Evolutionary conservation across 2,113 vertebrate species (phyloP).

Genomic region (Mus spicilegus): DNA sequence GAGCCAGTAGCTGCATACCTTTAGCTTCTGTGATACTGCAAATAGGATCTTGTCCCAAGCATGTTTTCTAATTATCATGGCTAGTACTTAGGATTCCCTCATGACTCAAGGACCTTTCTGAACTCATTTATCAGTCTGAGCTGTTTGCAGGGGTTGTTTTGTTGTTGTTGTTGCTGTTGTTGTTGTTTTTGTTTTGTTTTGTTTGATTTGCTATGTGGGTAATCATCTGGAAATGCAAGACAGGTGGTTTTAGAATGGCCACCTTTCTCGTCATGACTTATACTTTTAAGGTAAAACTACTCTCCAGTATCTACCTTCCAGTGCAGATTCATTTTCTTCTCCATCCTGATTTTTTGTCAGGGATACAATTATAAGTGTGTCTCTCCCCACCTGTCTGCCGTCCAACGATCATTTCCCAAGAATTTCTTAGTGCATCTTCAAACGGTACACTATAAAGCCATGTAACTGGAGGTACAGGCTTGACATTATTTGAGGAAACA

Average conservation of each 20-base stretch:
- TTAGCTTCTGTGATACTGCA: constrained; percentile 15
- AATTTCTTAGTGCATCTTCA: neutral
- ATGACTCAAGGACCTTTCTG: constrained; percentile 23
- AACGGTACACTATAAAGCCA: neutral
- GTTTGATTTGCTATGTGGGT: neutral
- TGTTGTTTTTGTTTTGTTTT: neutral
- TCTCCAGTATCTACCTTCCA: neutral
- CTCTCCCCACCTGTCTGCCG: neutral
- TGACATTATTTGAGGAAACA: constrained; percentile 1
- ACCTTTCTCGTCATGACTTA: constrained; percentile 5
- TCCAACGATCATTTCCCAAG: neutral
- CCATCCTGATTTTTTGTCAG: neutral
- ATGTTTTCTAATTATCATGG: neutral
- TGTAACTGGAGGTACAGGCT: neutral
- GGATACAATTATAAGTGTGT: neutral
- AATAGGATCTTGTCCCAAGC: neutral
- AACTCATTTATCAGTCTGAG: constrained; percentile 25
- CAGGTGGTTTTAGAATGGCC: neutral
- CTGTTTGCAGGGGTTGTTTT: neutral
- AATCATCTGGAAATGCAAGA: constrained; percentile 33
- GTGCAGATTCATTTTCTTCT: neutral
- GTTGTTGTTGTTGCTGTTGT: neutral
- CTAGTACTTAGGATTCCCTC: neutral
- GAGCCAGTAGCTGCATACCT: neutral
- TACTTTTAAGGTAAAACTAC: constrained; percentile 51